Percentiles rank a stretch among this genome's conserved stretches.
Conservation (phyloP, 2,797 vertebrate species). For the Stomatorhinus walkeri region DNA sequence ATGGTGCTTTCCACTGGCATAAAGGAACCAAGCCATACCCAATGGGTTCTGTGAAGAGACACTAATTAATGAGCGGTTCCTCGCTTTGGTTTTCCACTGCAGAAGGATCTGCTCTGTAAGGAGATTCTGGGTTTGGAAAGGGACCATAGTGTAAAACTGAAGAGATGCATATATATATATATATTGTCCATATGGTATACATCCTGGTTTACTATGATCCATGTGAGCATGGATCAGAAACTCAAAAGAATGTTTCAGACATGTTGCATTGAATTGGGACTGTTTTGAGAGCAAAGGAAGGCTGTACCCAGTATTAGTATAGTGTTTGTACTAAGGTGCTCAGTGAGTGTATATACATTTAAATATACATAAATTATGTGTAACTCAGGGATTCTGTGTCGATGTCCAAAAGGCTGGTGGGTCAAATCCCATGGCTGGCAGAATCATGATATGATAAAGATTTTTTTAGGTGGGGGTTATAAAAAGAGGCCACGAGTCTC, state of each 20-base stretch:
- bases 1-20: background rate
- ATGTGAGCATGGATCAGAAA: background rate
- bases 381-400: background rate
- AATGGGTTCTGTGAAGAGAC: background rate
- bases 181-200: background rate
- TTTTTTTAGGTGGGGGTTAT: background rate
- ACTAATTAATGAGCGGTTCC: background rate
- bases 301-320: background rate
- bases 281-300: background rate
- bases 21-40: background rate
- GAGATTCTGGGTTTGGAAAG: background rate
- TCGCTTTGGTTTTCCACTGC: background rate
- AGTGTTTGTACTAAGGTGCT: background rate
- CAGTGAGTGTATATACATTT: background rate
- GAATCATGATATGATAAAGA: background rate
- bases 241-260: background rate
- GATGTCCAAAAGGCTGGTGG: background rate
- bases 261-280: background rate
- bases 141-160: background rate
- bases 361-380: background rate
- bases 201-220: background rate
- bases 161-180: background rate
- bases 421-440: background rate
- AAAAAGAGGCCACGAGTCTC: background rate
- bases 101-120: background rate